These are phyloP conservation scores for Marmota flaviventris DNA, from an alignment of 2,113 vertebrate species.

Conservation along the genomic window DNA sequence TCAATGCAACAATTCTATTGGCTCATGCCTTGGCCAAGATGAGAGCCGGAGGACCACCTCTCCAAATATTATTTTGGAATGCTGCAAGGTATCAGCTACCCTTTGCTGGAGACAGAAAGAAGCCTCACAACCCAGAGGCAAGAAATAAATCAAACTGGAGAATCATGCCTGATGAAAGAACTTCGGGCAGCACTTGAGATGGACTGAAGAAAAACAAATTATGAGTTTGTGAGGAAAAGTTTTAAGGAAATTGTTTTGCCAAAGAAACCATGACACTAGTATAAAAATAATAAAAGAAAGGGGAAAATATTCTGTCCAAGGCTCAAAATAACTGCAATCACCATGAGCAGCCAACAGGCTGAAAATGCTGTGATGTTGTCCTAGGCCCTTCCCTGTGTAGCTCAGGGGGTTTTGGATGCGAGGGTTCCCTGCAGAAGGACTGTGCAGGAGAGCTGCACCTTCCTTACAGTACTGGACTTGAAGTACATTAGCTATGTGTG, in stretches of 20 bases:
- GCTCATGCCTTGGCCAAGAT: neutral
- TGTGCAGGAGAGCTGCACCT: accelerated
- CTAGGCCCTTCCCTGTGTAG: neutral
- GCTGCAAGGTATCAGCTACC: neutral
- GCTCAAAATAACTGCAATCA: neutral
- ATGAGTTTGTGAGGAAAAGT: neutral
- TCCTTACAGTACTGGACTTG: neutral
- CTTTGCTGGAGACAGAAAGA: neutral
- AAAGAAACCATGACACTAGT: neutral
- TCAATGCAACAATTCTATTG: neutral
- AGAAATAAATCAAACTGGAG: neutral
- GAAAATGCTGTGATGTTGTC: neutral
- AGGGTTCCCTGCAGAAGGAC: neutral
- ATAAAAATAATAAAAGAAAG: constrained; percentile 5
- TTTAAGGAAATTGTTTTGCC: constrained; percentile 39
- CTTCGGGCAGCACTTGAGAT: neutral
- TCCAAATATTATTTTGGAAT: neutral
- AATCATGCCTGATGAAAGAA: neutral
- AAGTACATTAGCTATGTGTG: neutral
- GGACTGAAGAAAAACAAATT: constrained; percentile 20
- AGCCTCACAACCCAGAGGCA: neutral
- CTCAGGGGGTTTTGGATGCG: accelerated
- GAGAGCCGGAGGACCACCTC: neutral
- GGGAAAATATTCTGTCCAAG: neutral
- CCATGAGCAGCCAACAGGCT: neutral